Evolutionary conservation across 2,888 invertebrate genomes (phyloP).

Genomic region (Synanthedon formicaeformis): DNA sequence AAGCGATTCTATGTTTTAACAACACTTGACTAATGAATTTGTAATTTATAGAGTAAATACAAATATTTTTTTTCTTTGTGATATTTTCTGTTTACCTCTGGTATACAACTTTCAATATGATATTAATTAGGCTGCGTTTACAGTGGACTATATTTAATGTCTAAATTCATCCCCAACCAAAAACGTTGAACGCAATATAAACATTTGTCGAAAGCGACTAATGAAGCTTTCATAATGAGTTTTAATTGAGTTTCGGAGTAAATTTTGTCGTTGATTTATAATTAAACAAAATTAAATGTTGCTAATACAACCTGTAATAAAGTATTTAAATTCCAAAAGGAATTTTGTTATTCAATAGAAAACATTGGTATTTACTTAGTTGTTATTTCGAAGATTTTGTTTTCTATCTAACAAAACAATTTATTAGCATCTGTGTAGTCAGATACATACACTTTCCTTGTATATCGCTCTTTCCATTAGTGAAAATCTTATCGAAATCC

Average conservation of each 20-base stretch:
- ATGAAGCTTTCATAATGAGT: constrained; percentile 24
- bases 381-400: too few relatives aligned
- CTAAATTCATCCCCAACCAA: constrained; percentile 11
- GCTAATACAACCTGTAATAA: neutral
- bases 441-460: too few relatives aligned
- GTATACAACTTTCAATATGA: constrained; percentile 4
- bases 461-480: too few relatives aligned
- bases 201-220: constrained; percentile 19
- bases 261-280: neutral
- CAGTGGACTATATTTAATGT: constrained; percentile 6
- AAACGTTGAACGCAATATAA: constrained; percentile 12
- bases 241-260: constrained; percentile 14
- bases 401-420: too few relatives aligned
- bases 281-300: neutral
- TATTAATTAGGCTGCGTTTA: constrained; percentile 3
- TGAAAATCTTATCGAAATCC: too few relatives aligned
- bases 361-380: too few relatives aligned
- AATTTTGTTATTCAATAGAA: neutral
- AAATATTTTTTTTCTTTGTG: too few relatives aligned
- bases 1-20: too few relatives aligned
- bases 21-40: too few relatives aligned
- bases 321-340: neutral
- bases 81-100: neutral
- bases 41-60: too few relatives aligned
- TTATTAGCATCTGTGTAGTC: too few relatives aligned